phyloP scores from a whole-genome alignment of 2,888 invertebrate genomes.

The Spicauda simplicius region DNA sequence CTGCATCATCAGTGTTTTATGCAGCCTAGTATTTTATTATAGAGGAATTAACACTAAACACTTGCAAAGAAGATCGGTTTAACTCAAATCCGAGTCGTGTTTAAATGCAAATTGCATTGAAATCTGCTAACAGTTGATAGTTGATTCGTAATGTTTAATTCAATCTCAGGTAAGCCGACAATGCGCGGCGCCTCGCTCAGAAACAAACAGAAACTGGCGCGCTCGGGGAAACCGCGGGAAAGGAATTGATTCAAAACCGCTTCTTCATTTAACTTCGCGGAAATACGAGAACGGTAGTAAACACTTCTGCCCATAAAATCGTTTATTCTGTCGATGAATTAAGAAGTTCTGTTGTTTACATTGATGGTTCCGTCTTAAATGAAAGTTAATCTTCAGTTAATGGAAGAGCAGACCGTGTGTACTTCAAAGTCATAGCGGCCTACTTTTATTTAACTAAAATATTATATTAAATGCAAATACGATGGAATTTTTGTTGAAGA shows the following conservation, averaged over 20 bases:
- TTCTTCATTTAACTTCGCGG: conserved; percentile 10
- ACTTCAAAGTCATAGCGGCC: too few relatives aligned
- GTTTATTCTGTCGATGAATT: too few relatives aligned
- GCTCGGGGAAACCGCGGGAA: neutral
- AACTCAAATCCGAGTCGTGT: neutral
- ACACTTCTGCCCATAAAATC: neutral
- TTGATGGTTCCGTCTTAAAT: too few relatives aligned
- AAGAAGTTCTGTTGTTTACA: too few relatives aligned
- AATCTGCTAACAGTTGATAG: conserved; percentile 1
- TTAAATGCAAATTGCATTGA: neutral
- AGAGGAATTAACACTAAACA: neutral
- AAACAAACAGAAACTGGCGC: neutral
- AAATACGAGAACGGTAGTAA: neutral
- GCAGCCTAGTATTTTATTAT: neutral
- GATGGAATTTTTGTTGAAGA: too few relatives aligned
- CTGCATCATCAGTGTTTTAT: too few relatives aligned
- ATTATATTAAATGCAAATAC: too few relatives aligned
- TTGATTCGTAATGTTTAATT: conserved; percentile 15
- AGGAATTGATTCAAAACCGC: conserved; percentile 8
- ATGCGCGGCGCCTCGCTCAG: neutral
- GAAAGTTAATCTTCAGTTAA: too few relatives aligned
- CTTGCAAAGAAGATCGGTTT: neutral
- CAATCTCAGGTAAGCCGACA: neutral
- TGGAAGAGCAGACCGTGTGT: too few relatives aligned
- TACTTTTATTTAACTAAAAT: too few relatives aligned